phyloP scores from a whole-genome alignment of 2,113 vertebrate genomes.

The Pygoscelis adeliae region DNA sequence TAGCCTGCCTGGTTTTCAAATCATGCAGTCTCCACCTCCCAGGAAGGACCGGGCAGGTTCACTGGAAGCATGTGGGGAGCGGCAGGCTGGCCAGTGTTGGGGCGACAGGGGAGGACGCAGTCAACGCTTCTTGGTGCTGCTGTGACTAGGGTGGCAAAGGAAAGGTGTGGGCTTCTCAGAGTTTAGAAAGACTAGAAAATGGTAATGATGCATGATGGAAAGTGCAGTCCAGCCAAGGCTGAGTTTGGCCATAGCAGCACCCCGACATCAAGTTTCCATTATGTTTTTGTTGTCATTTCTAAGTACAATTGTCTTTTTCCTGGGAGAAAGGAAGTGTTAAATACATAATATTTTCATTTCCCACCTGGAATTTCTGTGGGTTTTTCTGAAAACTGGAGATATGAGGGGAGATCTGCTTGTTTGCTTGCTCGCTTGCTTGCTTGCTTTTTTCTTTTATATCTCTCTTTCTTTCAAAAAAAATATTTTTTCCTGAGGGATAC shows the following conservation, averaged over 20 bases:
- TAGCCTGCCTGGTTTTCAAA: not conserved
- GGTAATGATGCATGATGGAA: not conserved
- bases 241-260: not conserved
- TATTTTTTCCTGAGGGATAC: not conserved
- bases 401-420: not conserved
- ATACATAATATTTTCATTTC: not conserved
- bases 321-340: not conserved
- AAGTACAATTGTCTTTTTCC: not conserved
- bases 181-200: not conserved
- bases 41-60: fast-evolving
- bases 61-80: not conserved
- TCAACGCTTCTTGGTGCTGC: not conserved
- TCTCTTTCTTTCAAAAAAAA: not conserved
- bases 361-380: not conserved
- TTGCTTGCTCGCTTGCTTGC: not conserved
- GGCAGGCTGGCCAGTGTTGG: not conserved
- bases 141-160: not conserved
- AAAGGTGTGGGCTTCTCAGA: not conserved
- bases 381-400: not conserved
- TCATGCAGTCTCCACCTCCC: not conserved
- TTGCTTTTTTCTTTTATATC: not conserved
- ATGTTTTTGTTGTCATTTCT: not conserved
- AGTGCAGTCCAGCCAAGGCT: not conserved
- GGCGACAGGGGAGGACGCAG: not conserved
- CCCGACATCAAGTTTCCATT: not conserved